phyloP scores from a whole-genome alignment of 2,113 vertebrate species.

The Alexandromys fortis region DNA sequence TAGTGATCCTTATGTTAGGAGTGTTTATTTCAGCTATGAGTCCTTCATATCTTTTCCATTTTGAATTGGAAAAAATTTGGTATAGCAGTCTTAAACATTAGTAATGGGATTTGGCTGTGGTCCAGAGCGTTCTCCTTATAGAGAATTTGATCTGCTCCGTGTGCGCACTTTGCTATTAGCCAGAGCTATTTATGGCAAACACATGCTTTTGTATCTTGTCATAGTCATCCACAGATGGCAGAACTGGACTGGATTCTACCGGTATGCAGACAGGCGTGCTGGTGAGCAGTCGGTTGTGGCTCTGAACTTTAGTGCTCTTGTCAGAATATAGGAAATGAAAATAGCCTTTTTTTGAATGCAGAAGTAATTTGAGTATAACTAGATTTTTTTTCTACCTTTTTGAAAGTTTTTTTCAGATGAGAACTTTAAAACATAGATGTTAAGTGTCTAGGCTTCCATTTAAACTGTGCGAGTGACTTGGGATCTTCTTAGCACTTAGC shows the following conservation, averaged over 20 bases:
- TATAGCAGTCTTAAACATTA: constrained; percentile 80
- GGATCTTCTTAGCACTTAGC: constrained; percentile 78
- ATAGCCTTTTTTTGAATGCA: constrained; percentile 57
- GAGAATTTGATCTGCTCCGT: constrained; percentile 93
- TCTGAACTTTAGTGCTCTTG: constrained; percentile 79
- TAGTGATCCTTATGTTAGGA: constrained; percentile 52
- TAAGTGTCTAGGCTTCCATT: constrained; percentile 47
- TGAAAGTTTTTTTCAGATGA: constrained; percentile 55
- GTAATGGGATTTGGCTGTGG: constrained; percentile 84
- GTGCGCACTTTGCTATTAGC: constrained; percentile 90
- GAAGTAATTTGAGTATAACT: constrained; percentile 62
- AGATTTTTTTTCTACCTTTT: constrained; percentile 34
- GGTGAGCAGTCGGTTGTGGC: constrained; percentile 81
- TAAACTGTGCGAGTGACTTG: constrained; percentile 70
- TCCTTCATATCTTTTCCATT: constrained; percentile 82
- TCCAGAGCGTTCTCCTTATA: constrained; percentile 90
- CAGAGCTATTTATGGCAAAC: constrained; percentile 96
- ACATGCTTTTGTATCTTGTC: constrained; percentile 97
- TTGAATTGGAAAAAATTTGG: constrained; percentile 80
- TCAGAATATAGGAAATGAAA: constrained; percentile 72
- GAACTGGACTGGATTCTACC: constrained; percentile 92
- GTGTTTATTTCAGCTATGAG: constrained; percentile 69
- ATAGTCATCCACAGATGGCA: constrained; percentile 96
- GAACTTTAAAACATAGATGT: constrained; percentile 6
- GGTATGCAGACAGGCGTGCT: constrained; percentile 86